Conservation (phyloP, 2,888 invertebrate species). For the Megaustenia siamemsis region DNA sequence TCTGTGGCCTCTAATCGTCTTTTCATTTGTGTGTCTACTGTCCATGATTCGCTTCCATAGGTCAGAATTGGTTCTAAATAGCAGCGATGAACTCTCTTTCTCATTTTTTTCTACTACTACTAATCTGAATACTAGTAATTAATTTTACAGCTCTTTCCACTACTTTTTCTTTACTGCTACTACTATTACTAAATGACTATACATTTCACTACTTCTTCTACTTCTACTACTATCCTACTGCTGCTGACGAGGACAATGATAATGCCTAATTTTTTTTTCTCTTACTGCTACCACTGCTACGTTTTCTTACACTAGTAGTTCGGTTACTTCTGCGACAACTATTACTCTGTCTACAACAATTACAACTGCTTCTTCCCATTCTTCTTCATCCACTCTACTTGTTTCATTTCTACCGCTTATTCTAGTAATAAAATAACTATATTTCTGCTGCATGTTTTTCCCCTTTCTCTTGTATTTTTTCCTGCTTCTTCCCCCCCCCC, state of each 20-base stretch:
- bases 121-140: too few species aligned
- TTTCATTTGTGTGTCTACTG: too few species aligned
- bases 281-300: not conserved
- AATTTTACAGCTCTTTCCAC: too few species aligned
- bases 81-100: too few species aligned
- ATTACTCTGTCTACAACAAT: too few species aligned
- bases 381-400: not conserved
- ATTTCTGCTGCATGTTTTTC: not conserved
- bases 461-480: too few species aligned
- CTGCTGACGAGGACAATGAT: too few species aligned
- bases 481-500: not conserved
- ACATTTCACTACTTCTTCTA: not conserved
- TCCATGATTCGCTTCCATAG: too few species aligned
- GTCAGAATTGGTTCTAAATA: too few species aligned
- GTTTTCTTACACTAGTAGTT: not conserved
- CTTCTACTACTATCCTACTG: not conserved
- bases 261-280: not conserved
- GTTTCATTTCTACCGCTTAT: not conserved
- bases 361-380: not conserved
- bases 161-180: not conserved
- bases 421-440: not conserved
- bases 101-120: not conserved
- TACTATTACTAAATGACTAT: not conserved
- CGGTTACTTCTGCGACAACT: not conserved
- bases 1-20: too few species aligned